Conservation (phyloP, 2,113 vertebrate species). For the Stictonetta naevosa region DNA sequence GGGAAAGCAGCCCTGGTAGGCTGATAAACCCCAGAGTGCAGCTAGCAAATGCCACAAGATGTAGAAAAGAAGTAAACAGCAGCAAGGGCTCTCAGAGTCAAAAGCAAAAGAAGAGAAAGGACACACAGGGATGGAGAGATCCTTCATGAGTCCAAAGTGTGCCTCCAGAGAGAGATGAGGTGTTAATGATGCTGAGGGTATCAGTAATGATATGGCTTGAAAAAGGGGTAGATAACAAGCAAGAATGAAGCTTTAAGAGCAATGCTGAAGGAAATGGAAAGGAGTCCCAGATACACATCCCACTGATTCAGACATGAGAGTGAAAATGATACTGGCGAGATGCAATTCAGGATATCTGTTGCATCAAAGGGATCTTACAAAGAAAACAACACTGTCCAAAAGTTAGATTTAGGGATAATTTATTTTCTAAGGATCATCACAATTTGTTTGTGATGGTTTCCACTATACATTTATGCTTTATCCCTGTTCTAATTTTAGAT, state of each 20-base stretch:
- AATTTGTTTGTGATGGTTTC: background rate
- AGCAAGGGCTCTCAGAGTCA: background rate
- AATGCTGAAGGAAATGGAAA: fast-evolving
- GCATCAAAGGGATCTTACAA: background rate
- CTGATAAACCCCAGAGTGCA: background rate
- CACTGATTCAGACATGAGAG: background rate
- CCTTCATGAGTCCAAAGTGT: background rate
- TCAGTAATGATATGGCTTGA: background rate
- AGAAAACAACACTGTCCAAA: background rate
- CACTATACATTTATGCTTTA: background rate
- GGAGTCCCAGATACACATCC: background rate
- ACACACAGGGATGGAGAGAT: background rate
- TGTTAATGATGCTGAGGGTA: background rate
- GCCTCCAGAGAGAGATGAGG: background rate
- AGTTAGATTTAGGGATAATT: background rate
- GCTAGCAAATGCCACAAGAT: background rate
- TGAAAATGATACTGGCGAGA: background rate
- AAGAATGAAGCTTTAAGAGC: background rate
- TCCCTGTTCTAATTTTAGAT: background rate
- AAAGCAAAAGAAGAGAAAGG: background rate
- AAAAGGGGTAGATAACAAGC: background rate
- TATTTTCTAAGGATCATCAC: background rate
- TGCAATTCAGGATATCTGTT: background rate
- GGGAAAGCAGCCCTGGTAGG: background rate
- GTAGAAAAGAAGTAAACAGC: fast-evolving